Percentiles rank a stretch among this genome's conserved stretches.
These are phyloP conservation scores for Leptothorax acervorum DNA, from an alignment of 2,888 invertebrate species.

Conservation along the genomic window DNA sequence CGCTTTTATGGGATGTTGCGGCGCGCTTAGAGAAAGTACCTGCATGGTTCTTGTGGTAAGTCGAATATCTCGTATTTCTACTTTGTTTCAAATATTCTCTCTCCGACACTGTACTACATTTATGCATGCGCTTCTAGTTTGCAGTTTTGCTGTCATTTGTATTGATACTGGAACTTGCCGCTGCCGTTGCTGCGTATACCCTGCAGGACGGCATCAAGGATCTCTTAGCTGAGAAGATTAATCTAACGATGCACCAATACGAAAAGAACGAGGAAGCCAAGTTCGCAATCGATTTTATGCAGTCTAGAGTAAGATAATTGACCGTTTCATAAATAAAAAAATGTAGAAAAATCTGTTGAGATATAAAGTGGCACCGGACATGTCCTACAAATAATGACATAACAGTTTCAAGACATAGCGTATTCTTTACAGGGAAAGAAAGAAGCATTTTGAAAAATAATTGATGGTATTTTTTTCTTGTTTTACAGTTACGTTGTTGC, in stretches of 20 bases:
- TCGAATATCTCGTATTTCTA: not conserved
- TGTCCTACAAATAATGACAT: not conserved
- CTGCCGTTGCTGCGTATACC: conserved; percentile 87
- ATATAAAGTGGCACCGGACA: not conserved
- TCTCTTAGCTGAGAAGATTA: conserved; percentile 86
- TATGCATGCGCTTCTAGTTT: conserved; percentile 85
- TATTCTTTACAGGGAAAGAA: not conserved
- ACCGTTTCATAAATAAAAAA: not conserved
- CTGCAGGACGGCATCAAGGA: conserved; percentile 85
- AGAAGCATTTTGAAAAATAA: not conserved
- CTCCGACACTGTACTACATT: not conserved
- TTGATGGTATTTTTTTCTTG: not conserved
- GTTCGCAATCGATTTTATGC: conserved; percentile 88
- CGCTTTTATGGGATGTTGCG: conserved; percentile 92
- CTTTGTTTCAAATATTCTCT: not conserved
- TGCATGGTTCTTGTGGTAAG: conserved; percentile 89
- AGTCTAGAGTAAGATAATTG: conserved; percentile 86
- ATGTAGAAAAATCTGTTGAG: not conserved
- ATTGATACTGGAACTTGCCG: conserved; percentile 88
- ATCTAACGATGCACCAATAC: conserved; percentile 86
- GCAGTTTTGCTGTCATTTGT: conserved; percentile 87
- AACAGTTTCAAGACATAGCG: not conserved
- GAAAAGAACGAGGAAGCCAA: conserved; percentile 81
- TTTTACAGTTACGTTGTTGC: conserved; percentile 84
- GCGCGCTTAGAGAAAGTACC: conserved; percentile 93